Percentiles rank a stretch among this genome's conserved stretches.
These are phyloP conservation scores for Choloepus hoffmanni DNA, from an alignment of 2,113 vertebrate genomes.

Conservation along the genomic window DNA sequence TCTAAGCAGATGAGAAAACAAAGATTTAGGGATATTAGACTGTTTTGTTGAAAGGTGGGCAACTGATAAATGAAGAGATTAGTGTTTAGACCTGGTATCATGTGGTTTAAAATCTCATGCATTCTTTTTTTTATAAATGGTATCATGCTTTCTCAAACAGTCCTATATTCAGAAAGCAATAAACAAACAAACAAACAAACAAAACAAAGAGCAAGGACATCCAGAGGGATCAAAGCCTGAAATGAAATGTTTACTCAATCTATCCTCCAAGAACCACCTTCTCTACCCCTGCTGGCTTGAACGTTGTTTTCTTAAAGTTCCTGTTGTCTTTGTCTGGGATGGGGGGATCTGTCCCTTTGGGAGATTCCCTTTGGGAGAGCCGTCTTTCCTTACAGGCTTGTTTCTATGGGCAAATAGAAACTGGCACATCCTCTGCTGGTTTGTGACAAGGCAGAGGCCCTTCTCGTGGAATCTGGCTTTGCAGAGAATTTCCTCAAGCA, in stretches of 20 bases:
- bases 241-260: neutral
- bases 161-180: neutral
- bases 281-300: neutral
- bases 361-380: neutral
- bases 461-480: conserved; percentile 71
- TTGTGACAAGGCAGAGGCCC: conserved; percentile 69
- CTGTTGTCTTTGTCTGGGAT: neutral
- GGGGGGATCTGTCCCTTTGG: neutral
- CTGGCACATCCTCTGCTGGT: conserved; percentile 64
- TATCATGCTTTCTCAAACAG: neutral
- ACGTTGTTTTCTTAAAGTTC: neutral
- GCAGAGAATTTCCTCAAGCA: conserved; percentile 33
- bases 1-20: conserved; percentile 21
- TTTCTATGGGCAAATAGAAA: conserved; percentile 69
- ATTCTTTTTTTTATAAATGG: neutral
- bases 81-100: neutral
- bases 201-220: neutral
- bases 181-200: neutral
- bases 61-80: neutral
- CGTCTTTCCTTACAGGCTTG: neutral
- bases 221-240: neutral
- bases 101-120: conserved; percentile 1
- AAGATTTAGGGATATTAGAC: conserved; percentile 36
- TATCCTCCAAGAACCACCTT: neutral
- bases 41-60: neutral